These are phyloP conservation scores for Haemorhous mexicanus DNA, from an alignment of 2,113 vertebrate species.

Conservation along the genomic window DNA sequence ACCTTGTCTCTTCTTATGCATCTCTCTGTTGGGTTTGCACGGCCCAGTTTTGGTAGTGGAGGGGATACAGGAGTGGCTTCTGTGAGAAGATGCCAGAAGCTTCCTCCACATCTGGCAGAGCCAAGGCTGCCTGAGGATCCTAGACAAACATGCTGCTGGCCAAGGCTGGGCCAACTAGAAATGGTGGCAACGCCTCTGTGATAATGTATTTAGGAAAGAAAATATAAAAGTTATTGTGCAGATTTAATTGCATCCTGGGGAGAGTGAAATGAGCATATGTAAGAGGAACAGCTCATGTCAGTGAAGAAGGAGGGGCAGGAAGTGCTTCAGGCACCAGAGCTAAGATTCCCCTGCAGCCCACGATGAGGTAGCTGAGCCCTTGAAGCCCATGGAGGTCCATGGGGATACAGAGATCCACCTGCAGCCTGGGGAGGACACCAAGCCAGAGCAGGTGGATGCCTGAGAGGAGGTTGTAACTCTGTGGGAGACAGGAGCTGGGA, in stretches of 20 bases:
- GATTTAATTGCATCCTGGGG: not conserved
- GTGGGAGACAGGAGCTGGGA: not conserved
- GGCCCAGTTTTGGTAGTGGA: not conserved
- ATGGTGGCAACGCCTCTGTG: rapidly evolving
- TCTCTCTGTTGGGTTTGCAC: not conserved
- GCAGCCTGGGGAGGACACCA: not conserved
- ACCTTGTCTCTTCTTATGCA: not conserved
- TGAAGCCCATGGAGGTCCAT: too few relatives aligned
- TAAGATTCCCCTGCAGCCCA: not conserved
- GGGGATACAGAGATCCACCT: not conserved
- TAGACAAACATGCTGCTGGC: not conserved
- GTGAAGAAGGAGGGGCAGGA: rapidly evolving
- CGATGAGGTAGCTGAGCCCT: not conserved
- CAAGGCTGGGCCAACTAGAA: not conserved
- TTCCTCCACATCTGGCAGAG: not conserved
- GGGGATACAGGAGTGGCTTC: not conserved
- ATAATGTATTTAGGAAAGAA: not conserved
- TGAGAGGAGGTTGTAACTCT: not conserved
- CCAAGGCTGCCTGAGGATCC: not conserved
- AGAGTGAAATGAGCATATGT: not conserved
- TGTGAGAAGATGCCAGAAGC: not conserved
- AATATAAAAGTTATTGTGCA: not conserved
- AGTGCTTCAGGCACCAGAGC: not conserved
- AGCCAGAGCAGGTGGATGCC: not conserved
- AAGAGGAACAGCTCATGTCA: not conserved